A percentile compares a stretch with the other conserved stretches of the same genome.
Conservation (phyloP, 2,113 vertebrate genomes). For the Egretta garzetta region DNA sequence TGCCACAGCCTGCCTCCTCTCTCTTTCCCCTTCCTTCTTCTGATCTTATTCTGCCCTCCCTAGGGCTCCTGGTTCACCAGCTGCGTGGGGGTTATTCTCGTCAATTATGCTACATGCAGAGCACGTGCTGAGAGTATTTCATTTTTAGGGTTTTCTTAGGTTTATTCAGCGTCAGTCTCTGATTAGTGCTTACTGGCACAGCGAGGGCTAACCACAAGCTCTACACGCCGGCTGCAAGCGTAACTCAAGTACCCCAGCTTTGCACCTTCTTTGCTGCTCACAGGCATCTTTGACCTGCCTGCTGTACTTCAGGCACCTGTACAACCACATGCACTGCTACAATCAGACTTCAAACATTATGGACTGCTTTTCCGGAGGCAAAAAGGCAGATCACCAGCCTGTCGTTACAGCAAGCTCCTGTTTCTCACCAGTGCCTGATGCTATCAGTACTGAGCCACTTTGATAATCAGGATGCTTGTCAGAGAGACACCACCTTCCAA, state of each 20-base stretch:
- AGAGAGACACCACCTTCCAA: not conserved
- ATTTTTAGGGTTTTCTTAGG: not conserved
- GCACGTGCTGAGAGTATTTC: not conserved
- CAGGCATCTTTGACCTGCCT: not conserved
- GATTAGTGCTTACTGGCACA: not conserved
- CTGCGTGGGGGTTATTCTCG: not conserved
- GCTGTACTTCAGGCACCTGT: not conserved
- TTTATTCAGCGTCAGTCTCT: not conserved
- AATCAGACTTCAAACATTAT: not conserved
- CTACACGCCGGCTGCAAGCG: accelerated
- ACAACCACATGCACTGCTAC: not conserved
- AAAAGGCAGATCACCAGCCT: not conserved
- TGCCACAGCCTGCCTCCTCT: not conserved
- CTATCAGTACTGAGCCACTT: not conserved
- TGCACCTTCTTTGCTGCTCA: not conserved
- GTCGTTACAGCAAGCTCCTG: not conserved
- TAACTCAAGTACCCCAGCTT: not conserved
- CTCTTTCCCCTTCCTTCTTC: not conserved
- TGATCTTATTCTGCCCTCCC: not conserved
- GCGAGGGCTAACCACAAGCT: not conserved
- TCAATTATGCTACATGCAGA: not conserved
- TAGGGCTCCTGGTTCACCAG: not conserved
- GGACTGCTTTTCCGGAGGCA: not conserved
- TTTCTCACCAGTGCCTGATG: not conserved
- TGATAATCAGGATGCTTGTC: accelerated